A percentile compares a stretch with the other conserved stretches of the same genome.
phyloP scores from a whole-genome alignment of 92 coral and sea anemone genomes.

The Phenganax marumi region DNA sequence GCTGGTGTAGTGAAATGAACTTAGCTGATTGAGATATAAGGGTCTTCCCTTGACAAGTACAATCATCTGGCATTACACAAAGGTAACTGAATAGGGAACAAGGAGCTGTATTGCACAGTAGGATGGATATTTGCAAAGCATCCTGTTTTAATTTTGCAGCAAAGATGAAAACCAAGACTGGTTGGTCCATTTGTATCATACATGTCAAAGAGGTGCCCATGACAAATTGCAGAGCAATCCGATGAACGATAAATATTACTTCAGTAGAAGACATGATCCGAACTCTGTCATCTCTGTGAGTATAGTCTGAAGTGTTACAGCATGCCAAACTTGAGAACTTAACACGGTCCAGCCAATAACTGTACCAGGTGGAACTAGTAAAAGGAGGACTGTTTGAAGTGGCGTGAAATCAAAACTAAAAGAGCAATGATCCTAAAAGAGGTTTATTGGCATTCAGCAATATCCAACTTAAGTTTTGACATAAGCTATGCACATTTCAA shows the following conservation, averaged over 20 bases:
- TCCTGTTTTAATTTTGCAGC: constrained; percentile 47
- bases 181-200: constrained; percentile 79
- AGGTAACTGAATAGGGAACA: neutral
- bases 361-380: too few relatives aligned
- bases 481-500: too few relatives aligned
- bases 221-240: constrained; percentile 25
- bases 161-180: constrained; percentile 80
- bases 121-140: neutral
- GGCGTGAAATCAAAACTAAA: too few relatives aligned
- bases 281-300: constrained; percentile 33
- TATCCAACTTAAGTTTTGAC: too few relatives aligned
- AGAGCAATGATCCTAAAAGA: too few relatives aligned
- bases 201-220: constrained; percentile 69
- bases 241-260: constrained; percentile 39
- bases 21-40: too few relatives aligned
- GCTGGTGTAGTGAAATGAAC: too few relatives aligned
- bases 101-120: neutral
- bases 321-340: neutral
- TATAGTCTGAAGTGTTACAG: neutral
- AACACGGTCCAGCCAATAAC: too few relatives aligned
- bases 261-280: constrained; percentile 41
- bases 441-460: too few relatives aligned
- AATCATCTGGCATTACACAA: too few relatives aligned
- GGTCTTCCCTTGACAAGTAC: too few relatives aligned
- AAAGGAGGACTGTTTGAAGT: too few relatives aligned